These are phyloP conservation scores for Periparus ater DNA, from an alignment of 2,797 vertebrate genomes.

Conservation along the genomic window DNA sequence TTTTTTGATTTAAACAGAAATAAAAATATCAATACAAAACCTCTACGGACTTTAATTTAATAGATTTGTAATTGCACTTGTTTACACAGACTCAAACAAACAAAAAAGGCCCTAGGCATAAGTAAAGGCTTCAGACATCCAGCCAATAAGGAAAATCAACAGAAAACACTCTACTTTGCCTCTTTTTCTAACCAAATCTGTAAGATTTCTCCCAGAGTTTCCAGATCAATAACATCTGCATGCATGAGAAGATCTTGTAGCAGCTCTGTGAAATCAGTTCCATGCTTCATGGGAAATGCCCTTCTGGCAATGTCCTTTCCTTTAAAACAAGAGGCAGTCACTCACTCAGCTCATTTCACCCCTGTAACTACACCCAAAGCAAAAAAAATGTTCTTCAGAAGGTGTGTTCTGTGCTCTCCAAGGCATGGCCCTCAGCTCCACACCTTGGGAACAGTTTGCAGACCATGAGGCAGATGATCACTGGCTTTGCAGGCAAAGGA, in stretches of 20 bases:
- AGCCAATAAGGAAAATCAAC: background rate
- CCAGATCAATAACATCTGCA: background rate
- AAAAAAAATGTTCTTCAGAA: background rate
- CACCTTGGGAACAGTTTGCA: background rate
- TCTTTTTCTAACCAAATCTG: background rate
- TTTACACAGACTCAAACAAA: background rate
- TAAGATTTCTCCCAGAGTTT: background rate
- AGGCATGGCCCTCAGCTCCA: background rate
- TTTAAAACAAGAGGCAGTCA: background rate
- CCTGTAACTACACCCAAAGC: background rate
- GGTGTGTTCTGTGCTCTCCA: background rate
- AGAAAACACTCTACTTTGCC: background rate
- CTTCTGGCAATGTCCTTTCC: background rate
- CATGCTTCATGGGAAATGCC: background rate
- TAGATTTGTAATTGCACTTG: conserved; percentile 1
- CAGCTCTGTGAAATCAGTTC: background rate
- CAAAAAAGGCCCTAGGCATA: background rate
- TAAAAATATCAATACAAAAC: conserved; percentile 7
- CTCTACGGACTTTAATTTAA: background rate
- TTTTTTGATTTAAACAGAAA: background rate
- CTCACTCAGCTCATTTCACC: background rate
- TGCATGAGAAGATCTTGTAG: background rate
- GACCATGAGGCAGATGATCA: background rate
- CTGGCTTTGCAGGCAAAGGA: background rate
- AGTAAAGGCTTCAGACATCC: background rate